Base-by-base conservation (phyloP, 2,797 vertebrate species). In the Acestrorhynchus altus region DNA sequence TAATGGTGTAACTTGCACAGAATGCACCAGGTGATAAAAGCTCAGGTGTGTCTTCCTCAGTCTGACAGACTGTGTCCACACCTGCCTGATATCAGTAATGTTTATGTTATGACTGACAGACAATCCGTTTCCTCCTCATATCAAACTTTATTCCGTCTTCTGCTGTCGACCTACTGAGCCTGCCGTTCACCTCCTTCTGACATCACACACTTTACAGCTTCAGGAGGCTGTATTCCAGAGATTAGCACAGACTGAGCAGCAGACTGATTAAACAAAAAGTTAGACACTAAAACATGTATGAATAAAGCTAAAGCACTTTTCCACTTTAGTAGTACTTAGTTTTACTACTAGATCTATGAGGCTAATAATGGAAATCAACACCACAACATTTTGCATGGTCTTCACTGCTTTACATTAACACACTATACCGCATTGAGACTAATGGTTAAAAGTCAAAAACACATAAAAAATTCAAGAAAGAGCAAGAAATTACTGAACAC, bases 101-200 rank as follows among this genome's bases (percentile, higher is more conserved):
- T 78, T 57, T 83, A 64, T 81, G 76, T 83, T 79, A 78, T 81
- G 79, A 79, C 79, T 67, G 69, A 77, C 68, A 52, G 39, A 56
- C 69, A 39, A 18, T 78, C 39, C 15, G 2, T 44, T 77, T 31
- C 56, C 39, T 51, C 39, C 46, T 73, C 49, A 60, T 35, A 28
- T 72, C 49, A 66, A 78, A 78, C 26, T 57, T 75, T 20, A 73
- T 49, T 56, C 39, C 22, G 24, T 44, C 24, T 63, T 13, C 59
- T 56, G 59, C 51, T 60, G 61, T 65, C 66, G 69, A 73, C 61
- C 79, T 31, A 81, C 54, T 76, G 66, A 68, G 44, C 71, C 52
- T 24, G 40, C 22, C 22, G 31, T 15, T 8, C 28, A 28, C 12
- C 64, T 65, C 44, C 28, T 16, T 54, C 20, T 4, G 7, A 24